Base-by-base conservation (phyloP, 2,113 vertebrate species). In the Oncorhynchus kisutch region DNA sequence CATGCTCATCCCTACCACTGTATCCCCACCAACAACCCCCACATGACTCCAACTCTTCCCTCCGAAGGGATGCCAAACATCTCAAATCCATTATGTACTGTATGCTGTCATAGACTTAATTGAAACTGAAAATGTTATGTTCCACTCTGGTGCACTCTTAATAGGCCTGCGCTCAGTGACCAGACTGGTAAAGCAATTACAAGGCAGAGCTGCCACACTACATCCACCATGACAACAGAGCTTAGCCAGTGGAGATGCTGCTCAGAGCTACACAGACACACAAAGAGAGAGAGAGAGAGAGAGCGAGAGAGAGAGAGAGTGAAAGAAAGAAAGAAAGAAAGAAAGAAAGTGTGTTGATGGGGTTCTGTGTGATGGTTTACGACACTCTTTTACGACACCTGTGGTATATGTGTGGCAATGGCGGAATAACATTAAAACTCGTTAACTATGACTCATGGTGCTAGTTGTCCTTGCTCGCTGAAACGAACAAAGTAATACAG, bases 111-210 rank as follows among this genome's bases (percentile, higher is more conserved):
- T 85, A 89, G 89, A 87, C 83, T 89, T 93, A 94, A 94, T 93
- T 94, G 91, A 94, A 94, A 93, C 87, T 92, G 92, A 94, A 94
- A 93, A 91, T 93, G 92, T 91, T 93, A 91, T 92, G 91, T 93
- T 94, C 92, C 92, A 90, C 91, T 89, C 87, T 4, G 68, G 68
- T 80, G 88, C 85, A 60, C 83, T 77, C 70, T 86, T 94, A 94
- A 94, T 93, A 91, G 91, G 87, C 81, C 77, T 71, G 80, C 87
- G 86, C 84, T 87, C 77, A 77, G 76, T 89, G 82, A 86, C 88
- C 86, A 80, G 77, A 82, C 88, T 89, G 80, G 84, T 82, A 84
- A 88, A 81, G 86, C 89, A 90, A 90, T 91, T 90, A 91, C 84
- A 87, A 88, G 82, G 73, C 73, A 72, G 57, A 82, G 79, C 84